phyloP scores from a whole-genome alignment of 1,140 invertebrate species.

The Macrobrachium rosenbergii region DNA sequence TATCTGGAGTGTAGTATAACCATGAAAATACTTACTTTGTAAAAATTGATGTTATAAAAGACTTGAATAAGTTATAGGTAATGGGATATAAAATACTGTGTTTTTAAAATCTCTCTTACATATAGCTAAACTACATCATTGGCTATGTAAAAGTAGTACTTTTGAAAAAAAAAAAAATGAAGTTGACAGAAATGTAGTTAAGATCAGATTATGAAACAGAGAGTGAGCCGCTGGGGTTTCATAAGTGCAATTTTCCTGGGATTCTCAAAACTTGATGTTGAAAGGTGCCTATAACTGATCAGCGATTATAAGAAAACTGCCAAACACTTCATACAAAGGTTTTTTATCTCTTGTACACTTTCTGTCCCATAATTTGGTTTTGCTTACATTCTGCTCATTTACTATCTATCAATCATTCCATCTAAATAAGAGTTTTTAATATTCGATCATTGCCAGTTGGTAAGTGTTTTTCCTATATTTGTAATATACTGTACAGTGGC shows the following conservation, averaged over 20 bases:
- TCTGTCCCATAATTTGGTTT: conserved; percentile 55
- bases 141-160: neutral
- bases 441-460: conserved; percentile 63
- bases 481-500: conserved; percentile 63
- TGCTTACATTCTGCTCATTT: conserved; percentile 54
- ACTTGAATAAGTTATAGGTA: conserved; percentile 20
- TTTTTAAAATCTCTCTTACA: conserved; percentile 1
- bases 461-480: conserved; percentile 63
- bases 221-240: conserved; percentile 28
- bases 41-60: conserved; percentile 14
- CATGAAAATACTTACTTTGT: conserved; percentile 1
- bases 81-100: conserved; percentile 15
- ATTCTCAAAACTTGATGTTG: conserved; percentile 53
- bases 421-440: conserved; percentile 64
- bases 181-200: conserved; percentile 40
- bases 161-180: conserved; percentile 13
- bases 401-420: conserved; percentile 41
- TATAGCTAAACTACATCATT: neutral
- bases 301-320: conserved; percentile 52
- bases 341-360: conserved; percentile 23
- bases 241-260: conserved; percentile 41
- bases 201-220: conserved; percentile 56
- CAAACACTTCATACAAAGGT: conserved; percentile 40
- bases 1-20: neutral
- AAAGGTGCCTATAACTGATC: conserved; percentile 52